Evolutionary conservation across 2,797 vertebrate genomes (phyloP).

Genomic region (Lerista edwardsae): DNA sequence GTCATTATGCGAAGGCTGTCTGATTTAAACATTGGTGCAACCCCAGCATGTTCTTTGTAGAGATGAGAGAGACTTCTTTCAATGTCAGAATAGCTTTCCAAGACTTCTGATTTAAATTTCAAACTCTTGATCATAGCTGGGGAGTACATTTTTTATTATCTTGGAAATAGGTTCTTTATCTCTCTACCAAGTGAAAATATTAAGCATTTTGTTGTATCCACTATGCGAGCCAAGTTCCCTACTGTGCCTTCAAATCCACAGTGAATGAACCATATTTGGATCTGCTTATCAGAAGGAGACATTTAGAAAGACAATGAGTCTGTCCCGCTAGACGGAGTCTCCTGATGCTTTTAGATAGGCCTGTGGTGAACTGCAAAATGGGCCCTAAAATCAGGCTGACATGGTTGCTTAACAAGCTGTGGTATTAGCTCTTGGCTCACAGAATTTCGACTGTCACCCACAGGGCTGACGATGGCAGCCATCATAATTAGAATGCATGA

Average conservation of each 20-base stretch:
- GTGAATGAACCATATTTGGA: slow-evolving; percentile 82
- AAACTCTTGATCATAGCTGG: slow-evolving; percentile 79
- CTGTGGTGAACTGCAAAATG: slow-evolving; percentile 80
- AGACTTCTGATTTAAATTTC: slow-evolving; percentile 83
- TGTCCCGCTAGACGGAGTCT: slow-evolving; percentile 77
- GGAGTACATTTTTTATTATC: slow-evolving; percentile 73
- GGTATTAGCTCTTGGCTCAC: slow-evolving; percentile 76
- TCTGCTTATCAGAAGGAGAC: slow-evolving; percentile 82
- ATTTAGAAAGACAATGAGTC: slow-evolving; percentile 84
- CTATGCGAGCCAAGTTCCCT: slow-evolving; percentile 78
- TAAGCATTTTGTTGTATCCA: slow-evolving; percentile 81
- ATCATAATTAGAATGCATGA: slow-evolving; percentile 80
- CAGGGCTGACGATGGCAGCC: slow-evolving; percentile 81
- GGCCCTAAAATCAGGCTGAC: slow-evolving; percentile 84
- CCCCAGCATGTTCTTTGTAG: slow-evolving; percentile 75
- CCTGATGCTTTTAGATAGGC: slow-evolving; percentile 81
- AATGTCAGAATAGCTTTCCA: slow-evolving; percentile 77
- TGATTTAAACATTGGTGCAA: slow-evolving; percentile 67
- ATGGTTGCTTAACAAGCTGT: slow-evolving; percentile 82
- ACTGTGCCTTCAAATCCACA: slow-evolving; percentile 81
- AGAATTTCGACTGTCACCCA: slow-evolving; percentile 77
- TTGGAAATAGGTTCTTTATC: slow-evolving; percentile 78
- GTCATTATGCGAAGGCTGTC: slow-evolving; percentile 69
- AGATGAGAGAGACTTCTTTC: slow-evolving; percentile 76
- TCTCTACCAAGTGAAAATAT: slow-evolving; percentile 78